Evolutionary conservation across 1,140 invertebrate genomes (phyloP).

Genomic region (Dendroctonus valens): DNA sequence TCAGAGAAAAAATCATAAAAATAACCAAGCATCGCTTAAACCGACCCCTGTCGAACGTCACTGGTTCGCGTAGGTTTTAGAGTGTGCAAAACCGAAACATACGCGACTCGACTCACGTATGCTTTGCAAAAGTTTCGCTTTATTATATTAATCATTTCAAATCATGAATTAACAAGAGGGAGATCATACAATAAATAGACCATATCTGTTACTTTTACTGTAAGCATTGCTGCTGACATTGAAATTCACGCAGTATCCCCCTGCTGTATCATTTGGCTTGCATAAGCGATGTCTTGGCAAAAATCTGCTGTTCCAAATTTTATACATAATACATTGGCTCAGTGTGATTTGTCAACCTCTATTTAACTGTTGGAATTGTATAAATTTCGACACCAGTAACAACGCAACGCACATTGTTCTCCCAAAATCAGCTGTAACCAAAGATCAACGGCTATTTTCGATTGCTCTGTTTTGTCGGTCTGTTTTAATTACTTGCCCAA

Average conservation of each 20-base stretch:
- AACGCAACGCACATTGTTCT: constrained; percentile 2
- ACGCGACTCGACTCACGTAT: constrained; percentile 21
- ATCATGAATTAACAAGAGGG: constrained; percentile 21
- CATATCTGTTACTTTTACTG: constrained; percentile 1
- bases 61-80: constrained; percentile 12
- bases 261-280: not conserved
- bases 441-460: constrained; percentile 10
- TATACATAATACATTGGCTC: not conserved
- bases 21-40: not conserved
- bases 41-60: constrained; percentile 8
- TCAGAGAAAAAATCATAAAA: not conserved
- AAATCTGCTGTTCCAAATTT: constrained; percentile 4
- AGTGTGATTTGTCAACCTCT: too few relatives aligned
- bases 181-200: constrained; percentile 3
- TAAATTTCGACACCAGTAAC: not conserved
- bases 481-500: constrained; percentile 6
- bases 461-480: constrained; percentile 1
- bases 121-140: constrained; percentile 18
- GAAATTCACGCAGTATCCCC: not conserved
- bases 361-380: too few relatives aligned
- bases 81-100: constrained; percentile 7
- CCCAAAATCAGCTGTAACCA: constrained; percentile 5
- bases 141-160: constrained; percentile 3
- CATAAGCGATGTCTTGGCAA: not conserved
- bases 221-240: not conserved